Percentiles rank a stretch among this genome's conserved stretches.
Evolutionary conservation across 2,888 invertebrate genomes (phyloP).

Genomic region (Diarsia dahlii): DNA sequence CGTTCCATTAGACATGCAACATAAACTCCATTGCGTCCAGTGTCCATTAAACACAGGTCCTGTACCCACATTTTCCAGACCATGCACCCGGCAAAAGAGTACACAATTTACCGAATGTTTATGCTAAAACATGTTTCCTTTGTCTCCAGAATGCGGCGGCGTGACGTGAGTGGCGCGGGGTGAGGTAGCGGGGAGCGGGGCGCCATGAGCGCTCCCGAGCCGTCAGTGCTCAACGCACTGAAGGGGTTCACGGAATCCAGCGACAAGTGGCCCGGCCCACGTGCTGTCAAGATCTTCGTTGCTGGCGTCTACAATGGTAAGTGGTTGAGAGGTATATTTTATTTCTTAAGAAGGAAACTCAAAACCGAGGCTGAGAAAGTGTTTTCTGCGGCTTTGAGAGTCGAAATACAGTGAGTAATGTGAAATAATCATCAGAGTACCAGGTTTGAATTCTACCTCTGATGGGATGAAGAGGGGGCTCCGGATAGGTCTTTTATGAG

Average conservation of each 20-base stretch:
- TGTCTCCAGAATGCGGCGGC: constrained; percentile 81
- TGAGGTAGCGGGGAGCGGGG: constrained; percentile 74
- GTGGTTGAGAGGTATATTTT: neutral
- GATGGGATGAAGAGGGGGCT: too few species aligned
- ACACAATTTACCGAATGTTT: constrained; percentile 10
- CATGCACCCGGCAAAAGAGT: constrained; percentile 11
- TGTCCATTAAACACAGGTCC: neutral
- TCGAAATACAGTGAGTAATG: neutral
- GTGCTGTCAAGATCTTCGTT: constrained; percentile 91
- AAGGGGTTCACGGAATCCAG: constrained; percentile 84
- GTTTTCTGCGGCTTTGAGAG: too few species aligned
- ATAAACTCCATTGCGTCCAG: neutral
- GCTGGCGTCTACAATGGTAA: constrained; percentile 90
- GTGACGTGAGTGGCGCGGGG: constrained; percentile 76
- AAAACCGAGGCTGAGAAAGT: too few species aligned
- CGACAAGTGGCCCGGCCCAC: constrained; percentile 90
- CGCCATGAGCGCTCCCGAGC: constrained; percentile 89
- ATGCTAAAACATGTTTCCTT: constrained; percentile 46
- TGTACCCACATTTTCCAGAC: neutral
- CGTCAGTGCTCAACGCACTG: constrained; percentile 88
- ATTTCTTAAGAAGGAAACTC: neutral
- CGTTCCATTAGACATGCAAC: neutral
- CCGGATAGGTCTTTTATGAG: too few species aligned
- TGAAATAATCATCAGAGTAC: neutral
- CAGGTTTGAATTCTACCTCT: neutral